Percentiles rank a stretch among this genome's conserved stretches.
Evolutionary conservation across 2,797 vertebrate genomes (phyloP).

Genomic region (Eulemur albifrons): DNA sequence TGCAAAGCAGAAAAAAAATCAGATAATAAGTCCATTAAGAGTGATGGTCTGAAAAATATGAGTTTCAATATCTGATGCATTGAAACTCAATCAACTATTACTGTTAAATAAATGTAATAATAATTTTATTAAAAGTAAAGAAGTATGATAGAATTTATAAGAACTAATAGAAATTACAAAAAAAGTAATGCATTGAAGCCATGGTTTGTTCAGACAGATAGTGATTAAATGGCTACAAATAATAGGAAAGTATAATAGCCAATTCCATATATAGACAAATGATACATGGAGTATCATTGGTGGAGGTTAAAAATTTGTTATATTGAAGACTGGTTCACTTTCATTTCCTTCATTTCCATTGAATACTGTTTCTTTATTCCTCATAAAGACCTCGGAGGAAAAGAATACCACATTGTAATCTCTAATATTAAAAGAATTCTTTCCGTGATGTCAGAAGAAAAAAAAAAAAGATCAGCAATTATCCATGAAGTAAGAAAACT

Average conservation of each 20-base stretch:
- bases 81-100: not conserved
- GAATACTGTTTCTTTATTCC: not conserved
- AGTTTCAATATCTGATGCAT: slow-evolving; percentile 25
- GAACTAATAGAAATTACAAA: not conserved
- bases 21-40: slow-evolving; percentile 56
- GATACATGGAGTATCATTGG: not conserved
- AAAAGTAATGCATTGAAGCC: not conserved
- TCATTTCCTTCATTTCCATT: not conserved
- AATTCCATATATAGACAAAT: not conserved
- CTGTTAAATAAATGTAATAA: slow-evolving; percentile 32
- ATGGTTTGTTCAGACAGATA: not conserved
- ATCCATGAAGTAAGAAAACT: not conserved
- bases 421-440: not conserved
- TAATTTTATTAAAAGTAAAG: slow-evolving; percentile 12
- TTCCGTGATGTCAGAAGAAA: not conserved
- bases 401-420: not conserved
- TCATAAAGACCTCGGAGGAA: not conserved
- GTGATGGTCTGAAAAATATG: slow-evolving; percentile 9
- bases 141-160: not conserved
- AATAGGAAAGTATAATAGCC: not conserved
- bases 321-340: not conserved
- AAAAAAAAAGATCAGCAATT: not conserved
- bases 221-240: not conserved
- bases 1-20: not conserved
- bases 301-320: not conserved